Percentiles rank a stretch among this genome's conserved stretches.
Conservation (phyloP, 1,140 invertebrate genomes). For the Calephelis virginiensis region DNA sequence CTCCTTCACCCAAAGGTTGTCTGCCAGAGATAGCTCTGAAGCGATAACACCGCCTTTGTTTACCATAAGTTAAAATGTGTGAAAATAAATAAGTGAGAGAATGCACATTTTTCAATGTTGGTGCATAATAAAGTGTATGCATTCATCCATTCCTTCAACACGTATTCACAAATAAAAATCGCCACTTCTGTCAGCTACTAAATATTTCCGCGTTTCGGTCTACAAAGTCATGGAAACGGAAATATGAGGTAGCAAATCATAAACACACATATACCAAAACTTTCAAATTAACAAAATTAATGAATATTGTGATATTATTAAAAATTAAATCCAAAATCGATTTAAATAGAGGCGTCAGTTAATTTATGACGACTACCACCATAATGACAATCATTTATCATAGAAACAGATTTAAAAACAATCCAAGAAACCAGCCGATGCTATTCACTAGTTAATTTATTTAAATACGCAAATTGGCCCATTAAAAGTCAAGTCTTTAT, state of each 20-base stretch:
- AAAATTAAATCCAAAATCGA: conserved; percentile 5
- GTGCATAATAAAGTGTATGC: too few species aligned
- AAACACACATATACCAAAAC: neutral
- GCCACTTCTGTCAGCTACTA: too few species aligned
- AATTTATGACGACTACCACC: conserved; percentile 2
- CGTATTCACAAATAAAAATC: too few species aligned
- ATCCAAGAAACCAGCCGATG: conserved; percentile 19
- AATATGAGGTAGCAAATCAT: neutral
- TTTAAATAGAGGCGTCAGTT: conserved; percentile 10
- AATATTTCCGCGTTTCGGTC: too few species aligned
- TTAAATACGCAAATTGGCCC: conserved; percentile 24
- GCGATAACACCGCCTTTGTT: too few species aligned
- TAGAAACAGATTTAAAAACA: conserved; percentile 21
- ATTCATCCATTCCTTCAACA: too few species aligned
- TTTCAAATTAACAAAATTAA: conserved; percentile 1
- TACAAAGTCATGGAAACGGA: too few species aligned
- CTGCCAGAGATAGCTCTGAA: too few species aligned
- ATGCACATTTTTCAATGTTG: too few species aligned
- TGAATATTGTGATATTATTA: neutral
- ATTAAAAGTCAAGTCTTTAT: conserved; percentile 22
- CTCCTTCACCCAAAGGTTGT: too few species aligned
- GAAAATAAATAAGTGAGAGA: too few species aligned
- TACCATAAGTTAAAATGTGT: too few species aligned
- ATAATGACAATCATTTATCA: conserved; percentile 18
- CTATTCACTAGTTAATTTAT: conserved; percentile 22